These are phyloP conservation scores for Megaptera novaeangliae DNA, from an alignment of 2,113 vertebrate genomes.

Conservation along the genomic window DNA sequence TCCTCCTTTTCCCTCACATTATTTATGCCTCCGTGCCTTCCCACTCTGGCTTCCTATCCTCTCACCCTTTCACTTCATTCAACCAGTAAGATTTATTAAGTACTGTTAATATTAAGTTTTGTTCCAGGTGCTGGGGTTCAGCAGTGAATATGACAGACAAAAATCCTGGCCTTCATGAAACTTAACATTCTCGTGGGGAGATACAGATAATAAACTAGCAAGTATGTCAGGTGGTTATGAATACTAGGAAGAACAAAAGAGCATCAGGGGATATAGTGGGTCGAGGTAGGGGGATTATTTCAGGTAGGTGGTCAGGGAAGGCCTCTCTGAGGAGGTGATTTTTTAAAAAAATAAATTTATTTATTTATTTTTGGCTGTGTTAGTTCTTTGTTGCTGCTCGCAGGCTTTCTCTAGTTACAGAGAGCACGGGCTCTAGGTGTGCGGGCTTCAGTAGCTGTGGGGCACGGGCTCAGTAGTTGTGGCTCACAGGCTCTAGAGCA, in stretches of 20 bases:
- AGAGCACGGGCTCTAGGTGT: too few species aligned
- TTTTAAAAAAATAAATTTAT: accelerated
- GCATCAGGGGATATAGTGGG: background rate
- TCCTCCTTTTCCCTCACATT: background rate
- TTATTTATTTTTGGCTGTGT: too few species aligned
- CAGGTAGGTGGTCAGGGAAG: background rate
- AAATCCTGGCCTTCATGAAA: background rate
- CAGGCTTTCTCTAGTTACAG: too few species aligned
- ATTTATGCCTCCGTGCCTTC: background rate
- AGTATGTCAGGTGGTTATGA: background rate
- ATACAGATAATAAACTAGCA: background rate
- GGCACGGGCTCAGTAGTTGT: too few species aligned
- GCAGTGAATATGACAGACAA: background rate
- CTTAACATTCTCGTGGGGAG: background rate
- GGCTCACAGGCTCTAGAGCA: too few species aligned
- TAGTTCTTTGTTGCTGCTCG: too few species aligned
- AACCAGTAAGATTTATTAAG: background rate
- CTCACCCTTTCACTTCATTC: background rate
- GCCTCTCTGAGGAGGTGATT: background rate
- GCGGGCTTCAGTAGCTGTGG: too few species aligned
- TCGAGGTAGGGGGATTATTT: background rate
- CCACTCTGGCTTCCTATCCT: background rate
- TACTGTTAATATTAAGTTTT: background rate
- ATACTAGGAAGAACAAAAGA: background rate
- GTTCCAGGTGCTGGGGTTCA: background rate